These are phyloP conservation scores for Hestina assimilis DNA, from an alignment of 1,140 invertebrate genomes.

Conservation along the genomic window DNA sequence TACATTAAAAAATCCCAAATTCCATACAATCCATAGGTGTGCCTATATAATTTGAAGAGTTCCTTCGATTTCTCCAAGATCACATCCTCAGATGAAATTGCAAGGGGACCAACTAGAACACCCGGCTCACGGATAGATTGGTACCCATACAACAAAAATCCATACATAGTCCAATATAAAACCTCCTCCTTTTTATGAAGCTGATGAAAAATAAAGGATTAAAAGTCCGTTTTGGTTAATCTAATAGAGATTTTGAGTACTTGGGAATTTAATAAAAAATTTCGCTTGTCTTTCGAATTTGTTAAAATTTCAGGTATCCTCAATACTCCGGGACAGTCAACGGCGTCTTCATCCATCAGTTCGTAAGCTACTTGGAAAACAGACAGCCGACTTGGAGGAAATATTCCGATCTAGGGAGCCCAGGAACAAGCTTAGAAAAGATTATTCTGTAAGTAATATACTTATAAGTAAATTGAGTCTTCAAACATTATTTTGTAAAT, in stretches of 20 bases:
- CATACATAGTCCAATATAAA: too few species aligned
- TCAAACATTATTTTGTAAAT: too few species aligned
- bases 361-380: conserved; percentile 82
- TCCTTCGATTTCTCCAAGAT: too few species aligned
- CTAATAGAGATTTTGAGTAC: not conserved
- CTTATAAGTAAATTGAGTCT: too few species aligned
- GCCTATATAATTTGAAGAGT: too few species aligned
- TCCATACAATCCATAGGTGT: too few species aligned
- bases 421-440: conserved; percentile 67
- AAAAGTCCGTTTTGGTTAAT: not conserved
- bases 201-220: too few species aligned
- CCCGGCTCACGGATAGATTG: not conserved
- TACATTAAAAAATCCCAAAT: not conserved
- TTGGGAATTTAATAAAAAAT: not conserved
- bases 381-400: conserved; percentile 64
- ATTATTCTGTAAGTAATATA: conserved; percentile 55
- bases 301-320: conserved; percentile 44
- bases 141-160: too few species aligned
- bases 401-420: conserved; percentile 61
- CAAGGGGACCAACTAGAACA: too few species aligned
- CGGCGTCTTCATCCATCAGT: conserved; percentile 86
- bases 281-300: not conserved
- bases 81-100: too few species aligned
- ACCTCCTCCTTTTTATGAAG: too few species aligned
- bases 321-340: conserved; percentile 74